These are phyloP conservation scores for Characodon lateralis DNA, from an alignment of 2,797 vertebrate genomes.

Conservation along the genomic window DNA sequence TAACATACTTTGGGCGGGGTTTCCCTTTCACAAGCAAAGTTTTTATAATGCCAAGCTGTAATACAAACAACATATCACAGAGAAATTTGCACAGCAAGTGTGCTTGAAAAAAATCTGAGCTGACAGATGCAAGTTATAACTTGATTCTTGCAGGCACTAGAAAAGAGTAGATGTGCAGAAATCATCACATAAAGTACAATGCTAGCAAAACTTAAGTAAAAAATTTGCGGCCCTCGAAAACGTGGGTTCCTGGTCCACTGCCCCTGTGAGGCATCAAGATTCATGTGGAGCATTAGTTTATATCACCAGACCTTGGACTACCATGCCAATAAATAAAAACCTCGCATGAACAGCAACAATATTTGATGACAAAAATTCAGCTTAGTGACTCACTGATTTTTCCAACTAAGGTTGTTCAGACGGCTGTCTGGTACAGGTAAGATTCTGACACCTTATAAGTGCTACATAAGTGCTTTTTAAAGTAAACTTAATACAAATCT, in stretches of 20 bases:
- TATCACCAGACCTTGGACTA: too few relatives aligned
- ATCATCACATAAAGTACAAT: background rate
- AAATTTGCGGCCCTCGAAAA: too few relatives aligned
- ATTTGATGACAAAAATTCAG: background rate
- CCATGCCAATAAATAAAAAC: background rate
- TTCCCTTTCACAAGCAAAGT: slow-evolving; percentile 14
- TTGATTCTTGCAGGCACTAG: background rate
- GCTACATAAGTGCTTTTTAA: background rate
- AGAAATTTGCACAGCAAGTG: background rate
- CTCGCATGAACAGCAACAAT: background rate
- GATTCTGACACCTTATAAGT: background rate
- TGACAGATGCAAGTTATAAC: slow-evolving; percentile 12
- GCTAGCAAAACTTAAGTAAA: background rate
- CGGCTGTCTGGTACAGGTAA: background rate
- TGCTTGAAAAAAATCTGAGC: background rate
- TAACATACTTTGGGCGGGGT: slow-evolving; percentile 8
- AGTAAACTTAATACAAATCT: background rate
- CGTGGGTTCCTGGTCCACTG: too few relatives aligned
- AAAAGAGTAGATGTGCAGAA: slow-evolving; percentile 16
- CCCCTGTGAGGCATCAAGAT: too few relatives aligned
- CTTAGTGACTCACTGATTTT: background rate
- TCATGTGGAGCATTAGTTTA: too few relatives aligned
- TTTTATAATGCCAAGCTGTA: slow-evolving; percentile 10
- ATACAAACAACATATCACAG: slow-evolving; percentile 34
- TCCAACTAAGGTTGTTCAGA: background rate